Evolutionary conservation across 2,113 vertebrate species (phyloP), one percentile per base, ranked within the genome.

Genomic region (Chamaea fasciata): DNA sequence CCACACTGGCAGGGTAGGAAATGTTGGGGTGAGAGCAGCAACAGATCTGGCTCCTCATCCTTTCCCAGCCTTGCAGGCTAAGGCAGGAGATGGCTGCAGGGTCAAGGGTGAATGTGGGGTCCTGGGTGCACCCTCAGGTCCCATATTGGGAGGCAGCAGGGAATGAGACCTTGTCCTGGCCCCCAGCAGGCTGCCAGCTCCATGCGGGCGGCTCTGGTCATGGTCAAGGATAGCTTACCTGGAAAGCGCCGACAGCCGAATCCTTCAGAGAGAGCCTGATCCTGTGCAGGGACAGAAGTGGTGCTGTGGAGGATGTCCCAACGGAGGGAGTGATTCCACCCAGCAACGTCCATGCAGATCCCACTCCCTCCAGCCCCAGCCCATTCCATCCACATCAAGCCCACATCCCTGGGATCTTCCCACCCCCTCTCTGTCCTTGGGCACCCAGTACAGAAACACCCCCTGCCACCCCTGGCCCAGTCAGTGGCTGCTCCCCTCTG

Each of bases 221-320:
- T 5, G 24, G n/a, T 10, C 46, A 44, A 28, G 64, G 37, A 23
- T 1, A 44, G 83, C 98, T 97, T 77, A 98, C 98, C 75, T 94
- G 55, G 77, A 98, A 98, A 57, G 70, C 14, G 42, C 97, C 97
- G 0, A 98, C 47, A 18, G 97, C 55, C 0, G 98, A 98, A 14
- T 95, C 90, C 93, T 97, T 97, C 91, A 98, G 94, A 11, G 96
- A 74, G 23, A 98, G 73, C 39, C 44, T 42, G 73, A 98, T 65
- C 92, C 98, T 98, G 90, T 1, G 1, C 23, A 59, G 60, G 63
- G 22, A 37, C 4, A 78, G 44, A 90, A 84, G 33, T 1, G 4
- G 11, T 33, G 71, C 83, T 47, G 19, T 13, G 23, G 33, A 30
- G 55, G 44, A 49, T 53, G 83, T 23, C 46, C 27, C 74, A 13